phyloP scores from a whole-genome alignment of 1,140 invertebrate species.

The Acromyrmex echinatior region DNA sequence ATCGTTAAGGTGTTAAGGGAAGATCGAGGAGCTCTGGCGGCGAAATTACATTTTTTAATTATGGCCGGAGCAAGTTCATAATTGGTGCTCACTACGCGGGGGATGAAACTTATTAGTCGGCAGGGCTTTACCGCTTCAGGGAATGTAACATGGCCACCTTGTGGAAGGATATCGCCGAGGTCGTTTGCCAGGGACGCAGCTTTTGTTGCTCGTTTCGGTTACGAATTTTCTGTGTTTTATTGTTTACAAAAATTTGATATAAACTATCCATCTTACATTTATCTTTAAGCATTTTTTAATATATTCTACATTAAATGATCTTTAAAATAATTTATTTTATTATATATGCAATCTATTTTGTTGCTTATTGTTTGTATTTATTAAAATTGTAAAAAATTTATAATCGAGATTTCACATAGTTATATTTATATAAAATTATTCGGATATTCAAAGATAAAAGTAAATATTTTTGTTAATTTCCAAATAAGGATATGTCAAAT shows the following conservation, averaged over 20 bases:
- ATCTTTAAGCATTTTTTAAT: not conserved
- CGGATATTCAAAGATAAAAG: not conserved
- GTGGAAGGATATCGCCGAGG: slow-evolving; percentile 74
- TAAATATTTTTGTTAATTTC: not conserved
- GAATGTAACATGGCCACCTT: slow-evolving; percentile 79
- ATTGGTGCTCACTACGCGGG: slow-evolving; percentile 86
- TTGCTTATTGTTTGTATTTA: not conserved
- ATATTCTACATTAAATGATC: not conserved
- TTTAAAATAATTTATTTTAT: slow-evolving; percentile 30
- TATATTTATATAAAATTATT: too few relatives aligned
- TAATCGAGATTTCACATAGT: too few relatives aligned
- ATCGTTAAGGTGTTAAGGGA: slow-evolving; percentile 73
- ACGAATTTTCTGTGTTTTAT: too few relatives aligned
- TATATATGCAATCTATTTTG: slow-evolving; percentile 11
- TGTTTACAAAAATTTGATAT: not conserved
- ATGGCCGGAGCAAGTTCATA: slow-evolving; percentile 84
- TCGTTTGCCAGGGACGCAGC: slow-evolving; percentile 76
- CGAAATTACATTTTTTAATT: slow-evolving; percentile 86
- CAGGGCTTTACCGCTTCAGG: slow-evolving; percentile 78
- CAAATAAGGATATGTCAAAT: not conserved
- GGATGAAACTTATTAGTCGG: slow-evolving; percentile 86
- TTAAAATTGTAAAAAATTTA: not conserved
- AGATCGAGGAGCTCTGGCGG: slow-evolving; percentile 74
- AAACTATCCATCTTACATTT: not conserved
- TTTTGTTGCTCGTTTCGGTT: too few relatives aligned